Base-by-base conservation (phyloP, 2,888 invertebrate genomes). In the Drosophila demipolita region DNA sequence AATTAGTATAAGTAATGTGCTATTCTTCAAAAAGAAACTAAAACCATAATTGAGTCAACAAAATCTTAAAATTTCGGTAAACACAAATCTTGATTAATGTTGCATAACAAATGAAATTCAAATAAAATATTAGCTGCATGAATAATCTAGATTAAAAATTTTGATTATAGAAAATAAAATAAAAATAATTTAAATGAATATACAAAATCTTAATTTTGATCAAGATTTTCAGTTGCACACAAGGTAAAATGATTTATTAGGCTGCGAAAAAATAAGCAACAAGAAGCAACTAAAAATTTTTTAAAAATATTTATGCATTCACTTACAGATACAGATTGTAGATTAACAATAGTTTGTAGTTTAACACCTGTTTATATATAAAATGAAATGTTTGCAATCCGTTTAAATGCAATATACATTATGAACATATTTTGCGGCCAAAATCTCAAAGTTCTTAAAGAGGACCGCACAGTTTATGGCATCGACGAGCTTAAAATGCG, bases 391-490 rank as follows among this genome's bases (percentile, higher is more conserved):
- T 8, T 8, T 23, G 52, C 33, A 20, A 20, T 29, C 6, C 29
- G 29, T 40, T 57, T n/a, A 32, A 49, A 49, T 33, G 67, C 60
- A 32, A 32, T 17, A 36, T 52, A 12, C 36, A 45, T 38, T 36
- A 23, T 12, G 74, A 53, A 17, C 38, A 23, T 32, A 40, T 32
- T 53, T 48, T 73, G 67, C 26, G 36, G 61, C 12, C 48, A 65
- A 64, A 73, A 64, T 40, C 55, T 26, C 49, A 50, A 26, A 29
- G 54, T 42, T 48, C 53, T 12, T 35, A 45, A 53, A 58, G 52
- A 52, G 45, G 12, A 52, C 23, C 40, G 54, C 49, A 54, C 62
- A 55, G 70, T 80, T 78, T 78, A 78, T 80, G 76, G 79, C 64
- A 53, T 15, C 69, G 80, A 55, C 35, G 33, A 32, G 75, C 59